Evolutionary conservation across 2,113 vertebrate species (phyloP).

Genomic region (Leiothrix lutea): DNA sequence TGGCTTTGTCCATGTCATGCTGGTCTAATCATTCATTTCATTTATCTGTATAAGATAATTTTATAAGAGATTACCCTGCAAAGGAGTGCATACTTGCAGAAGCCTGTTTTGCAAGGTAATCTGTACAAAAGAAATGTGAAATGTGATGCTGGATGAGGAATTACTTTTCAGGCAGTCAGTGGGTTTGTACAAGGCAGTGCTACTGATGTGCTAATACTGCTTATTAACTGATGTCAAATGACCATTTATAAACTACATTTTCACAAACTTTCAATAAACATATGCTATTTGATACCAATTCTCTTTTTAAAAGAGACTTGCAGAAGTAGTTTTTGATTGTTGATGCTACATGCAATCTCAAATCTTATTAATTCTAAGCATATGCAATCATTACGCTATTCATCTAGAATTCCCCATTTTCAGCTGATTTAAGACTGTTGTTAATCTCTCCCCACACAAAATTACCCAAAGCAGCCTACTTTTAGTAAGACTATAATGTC

Average conservation of each 20-base stretch:
- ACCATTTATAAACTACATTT: not conserved
- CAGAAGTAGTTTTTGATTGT: not conserved
- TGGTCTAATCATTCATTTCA: conserved; percentile 12
- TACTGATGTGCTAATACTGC: too few species aligned
- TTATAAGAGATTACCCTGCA: not conserved
- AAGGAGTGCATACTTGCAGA: not conserved
- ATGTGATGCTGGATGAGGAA: not conserved
- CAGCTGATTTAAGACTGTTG: not conserved
- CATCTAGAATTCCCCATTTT: not conserved
- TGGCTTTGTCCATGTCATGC: conserved; percentile 43
- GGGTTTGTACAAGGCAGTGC: not conserved
- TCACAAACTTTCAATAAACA: not conserved
- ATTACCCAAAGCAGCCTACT: not conserved
- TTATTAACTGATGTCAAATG: not conserved
- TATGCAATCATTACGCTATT: not conserved
- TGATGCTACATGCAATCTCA: not conserved
- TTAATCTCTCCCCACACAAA: not conserved
- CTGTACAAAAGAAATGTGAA: not conserved
- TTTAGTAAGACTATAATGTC: not conserved
- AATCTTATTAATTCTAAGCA: not conserved
- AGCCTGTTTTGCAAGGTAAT: not conserved
- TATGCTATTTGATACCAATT: not conserved
- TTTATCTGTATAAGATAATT: not conserved
- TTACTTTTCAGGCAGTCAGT: not conserved
- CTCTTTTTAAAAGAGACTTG: not conserved